Evolutionary conservation across 1,140 invertebrate genomes (phyloP).

Genomic region (Drosophila chauvacae): DNA sequence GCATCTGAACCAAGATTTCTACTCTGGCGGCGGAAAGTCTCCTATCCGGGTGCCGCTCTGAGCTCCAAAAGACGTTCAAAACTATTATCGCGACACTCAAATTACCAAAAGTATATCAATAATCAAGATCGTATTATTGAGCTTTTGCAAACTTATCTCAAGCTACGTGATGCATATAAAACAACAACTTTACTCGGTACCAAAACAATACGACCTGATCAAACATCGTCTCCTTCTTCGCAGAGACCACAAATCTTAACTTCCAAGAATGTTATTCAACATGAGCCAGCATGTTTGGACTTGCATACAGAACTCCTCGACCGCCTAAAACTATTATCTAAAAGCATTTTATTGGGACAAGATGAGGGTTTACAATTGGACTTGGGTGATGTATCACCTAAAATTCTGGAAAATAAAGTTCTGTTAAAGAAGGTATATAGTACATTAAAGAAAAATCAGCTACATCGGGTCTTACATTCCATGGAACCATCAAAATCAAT

Average conservation of each 20-base stretch:
- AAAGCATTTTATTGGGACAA: conserved; percentile 7
- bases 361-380: conserved; percentile 28
- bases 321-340: conserved; percentile 33
- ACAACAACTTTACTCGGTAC: conserved; percentile 65
- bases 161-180: conserved; percentile 64
- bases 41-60: conserved; percentile 89
- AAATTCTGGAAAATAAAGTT: conserved; percentile 67
- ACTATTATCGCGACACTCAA: conserved; percentile 65
- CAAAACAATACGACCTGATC: conserved; percentile 73
- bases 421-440: conserved; percentile 74
- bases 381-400: conserved; percentile 36
- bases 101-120: conserved; percentile 30
- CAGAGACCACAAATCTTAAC: conserved; percentile 44
- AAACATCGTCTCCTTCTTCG: conserved; percentile 71
- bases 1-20: conserved; percentile 91
- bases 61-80: conserved; percentile 85
- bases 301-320: conserved; percentile 35
- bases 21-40: conserved; percentile 90
- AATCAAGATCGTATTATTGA: conserved; percentile 63
- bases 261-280: not conserved
- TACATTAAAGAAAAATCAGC: conserved; percentile 73
- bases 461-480: conserved; percentile 75
- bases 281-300: not conserved
- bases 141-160: conserved; percentile 68
- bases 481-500: conserved; percentile 39